Evolutionary conservation across 2,797 vertebrate species (phyloP).

Genomic region (Girardinus metallicus): DNA sequence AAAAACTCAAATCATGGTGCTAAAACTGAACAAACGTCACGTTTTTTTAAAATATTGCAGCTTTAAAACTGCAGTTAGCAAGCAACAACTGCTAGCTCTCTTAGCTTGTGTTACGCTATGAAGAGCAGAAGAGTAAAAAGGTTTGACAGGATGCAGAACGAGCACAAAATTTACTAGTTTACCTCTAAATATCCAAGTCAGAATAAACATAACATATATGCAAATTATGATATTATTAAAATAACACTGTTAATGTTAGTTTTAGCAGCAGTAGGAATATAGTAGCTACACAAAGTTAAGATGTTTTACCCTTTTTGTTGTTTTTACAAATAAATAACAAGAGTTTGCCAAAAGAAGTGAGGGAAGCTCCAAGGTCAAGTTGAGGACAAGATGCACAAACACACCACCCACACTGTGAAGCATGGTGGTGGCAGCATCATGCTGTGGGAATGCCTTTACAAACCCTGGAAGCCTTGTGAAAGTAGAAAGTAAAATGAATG

Average conservation of each 20-base stretch:
- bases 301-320: neutral
- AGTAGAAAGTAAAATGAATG: neutral
- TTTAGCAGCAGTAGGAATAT: neutral
- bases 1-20: neutral
- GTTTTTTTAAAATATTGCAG: neutral
- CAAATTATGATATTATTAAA: neutral
- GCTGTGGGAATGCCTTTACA: too few species aligned
- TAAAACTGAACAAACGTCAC: neutral
- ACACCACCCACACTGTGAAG: neutral
- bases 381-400: neutral
- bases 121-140: neutral
- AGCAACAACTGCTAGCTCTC: neutral
- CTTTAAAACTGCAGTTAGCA: neutral
- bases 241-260: neutral
- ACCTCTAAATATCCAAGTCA: neutral
- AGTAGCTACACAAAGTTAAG: too few species aligned
- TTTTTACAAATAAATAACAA: neutral
- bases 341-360: neutral
- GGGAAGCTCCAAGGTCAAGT: neutral
- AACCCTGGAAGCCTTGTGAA: neutral
- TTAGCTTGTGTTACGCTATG: neutral
- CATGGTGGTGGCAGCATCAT: too few species aligned
- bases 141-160: neutral
- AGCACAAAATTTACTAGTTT: neutral
- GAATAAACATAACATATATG: neutral